Percentiles rank a stretch among this genome's conserved stretches.
These are phyloP conservation scores for Drosophila tanythrix DNA, from an alignment of 2,888 invertebrate genomes.

Conservation along the genomic window DNA sequence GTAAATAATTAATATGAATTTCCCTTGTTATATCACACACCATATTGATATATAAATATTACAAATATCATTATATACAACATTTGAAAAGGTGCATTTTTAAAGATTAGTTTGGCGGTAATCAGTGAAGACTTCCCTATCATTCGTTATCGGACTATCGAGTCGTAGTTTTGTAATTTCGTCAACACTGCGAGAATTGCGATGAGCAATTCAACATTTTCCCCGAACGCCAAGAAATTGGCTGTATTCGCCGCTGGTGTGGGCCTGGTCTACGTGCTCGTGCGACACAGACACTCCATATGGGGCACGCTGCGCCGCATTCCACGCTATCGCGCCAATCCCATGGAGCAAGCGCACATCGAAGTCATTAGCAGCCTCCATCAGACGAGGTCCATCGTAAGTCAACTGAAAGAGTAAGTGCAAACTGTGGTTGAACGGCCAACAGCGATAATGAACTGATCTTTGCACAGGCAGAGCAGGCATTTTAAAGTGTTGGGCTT, in stretches of 20 bases:
- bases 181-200: constrained; percentile 4
- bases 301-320: constrained; percentile 60
- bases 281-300: constrained; percentile 86
- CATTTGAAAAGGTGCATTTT: not conserved
- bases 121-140: not conserved
- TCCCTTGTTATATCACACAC: not conserved
- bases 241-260: constrained; percentile 75
- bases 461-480: constrained; percentile 66
- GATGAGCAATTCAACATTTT: constrained; percentile 43
- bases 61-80: not conserved
- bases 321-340: constrained; percentile 47
- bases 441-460: not conserved
- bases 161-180: constrained; percentile 13
- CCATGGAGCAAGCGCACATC: constrained; percentile 72
- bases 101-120: constrained; percentile 12
- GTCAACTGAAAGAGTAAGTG: constrained; percentile 82
- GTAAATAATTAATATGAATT: not conserved
- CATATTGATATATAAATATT: not conserved
- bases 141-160: constrained; percentile 27
- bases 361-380: constrained; percentile 74
- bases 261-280: constrained; percentile 79
- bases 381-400: constrained; percentile 69
- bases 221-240: constrained; percentile 23
- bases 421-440: rapidly evolving
- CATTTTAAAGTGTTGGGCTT: constrained; percentile 88